Conservation (phyloP, 2,113 vertebrate genomes). For the Paradisaea rubra region DNA sequence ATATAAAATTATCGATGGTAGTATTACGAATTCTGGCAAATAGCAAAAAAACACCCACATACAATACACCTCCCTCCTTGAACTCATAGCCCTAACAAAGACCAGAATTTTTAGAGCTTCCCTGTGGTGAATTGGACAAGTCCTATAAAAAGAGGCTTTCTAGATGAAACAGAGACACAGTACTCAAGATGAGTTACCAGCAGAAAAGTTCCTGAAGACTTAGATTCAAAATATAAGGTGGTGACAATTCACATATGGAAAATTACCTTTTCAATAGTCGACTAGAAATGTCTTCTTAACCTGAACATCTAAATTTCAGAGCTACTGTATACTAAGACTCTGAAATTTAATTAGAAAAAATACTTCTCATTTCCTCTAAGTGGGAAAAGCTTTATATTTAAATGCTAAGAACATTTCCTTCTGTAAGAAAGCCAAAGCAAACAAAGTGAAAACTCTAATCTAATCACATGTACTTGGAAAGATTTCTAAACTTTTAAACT, state of each 20-base stretch:
- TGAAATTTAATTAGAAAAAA: neutral
- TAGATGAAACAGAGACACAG: neutral
- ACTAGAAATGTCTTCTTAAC: neutral
- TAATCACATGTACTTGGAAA: neutral
- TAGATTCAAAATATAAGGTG: neutral
- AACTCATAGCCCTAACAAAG: neutral
- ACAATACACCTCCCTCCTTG: neutral
- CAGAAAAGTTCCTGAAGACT: neutral
- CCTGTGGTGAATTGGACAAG: neutral
- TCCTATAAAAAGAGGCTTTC: neutral
- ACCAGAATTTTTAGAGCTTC: neutral
- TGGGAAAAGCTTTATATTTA: neutral
- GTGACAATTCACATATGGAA: neutral
- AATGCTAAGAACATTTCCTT: neutral
- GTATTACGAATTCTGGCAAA: neutral
- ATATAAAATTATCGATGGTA: neutral
- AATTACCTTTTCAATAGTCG: neutral
- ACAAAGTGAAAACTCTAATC: neutral
- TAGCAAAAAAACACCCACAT: accelerated
- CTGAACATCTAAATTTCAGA: neutral
- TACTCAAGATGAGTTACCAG: neutral
- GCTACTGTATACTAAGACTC: neutral
- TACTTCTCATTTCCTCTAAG: neutral
- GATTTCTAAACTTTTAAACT: neutral
- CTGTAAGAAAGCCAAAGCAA: neutral